Conservation (phyloP, 2,888 invertebrate species). For the Cylloceria caligata region DNA sequence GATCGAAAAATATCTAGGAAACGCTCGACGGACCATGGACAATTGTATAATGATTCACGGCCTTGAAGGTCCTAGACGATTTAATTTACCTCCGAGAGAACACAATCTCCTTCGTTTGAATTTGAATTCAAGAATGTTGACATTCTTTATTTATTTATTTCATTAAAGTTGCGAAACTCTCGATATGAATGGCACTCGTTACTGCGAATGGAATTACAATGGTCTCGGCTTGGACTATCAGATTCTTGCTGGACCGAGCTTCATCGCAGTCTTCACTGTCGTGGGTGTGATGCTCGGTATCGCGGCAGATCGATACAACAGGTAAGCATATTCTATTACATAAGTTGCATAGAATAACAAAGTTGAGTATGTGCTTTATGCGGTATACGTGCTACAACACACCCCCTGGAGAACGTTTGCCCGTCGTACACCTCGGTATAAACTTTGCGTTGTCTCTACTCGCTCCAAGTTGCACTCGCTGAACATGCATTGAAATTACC, state of each 20-base stretch:
- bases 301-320: slow-evolving; percentile 90
- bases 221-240: slow-evolving; percentile 97
- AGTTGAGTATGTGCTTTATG: slow-evolving; percentile 26
- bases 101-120: slow-evolving; percentile 15
- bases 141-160: slow-evolving; percentile 6
- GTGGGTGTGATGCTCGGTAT: slow-evolving; percentile 94
- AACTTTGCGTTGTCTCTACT: neutral
- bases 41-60: slow-evolving; percentile 64
- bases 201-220: slow-evolving; percentile 97
- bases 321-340: slow-evolving; percentile 77
- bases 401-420: slow-evolving; percentile 49
- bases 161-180: slow-evolving; percentile 87
- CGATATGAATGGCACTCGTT: slow-evolving; percentile 89
- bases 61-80: slow-evolving; percentile 37
- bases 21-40: slow-evolving; percentile 55
- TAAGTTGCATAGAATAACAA: neutral
- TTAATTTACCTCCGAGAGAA: slow-evolving; percentile 53
- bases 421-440: slow-evolving; percentile 25
- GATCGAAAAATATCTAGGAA: slow-evolving; percentile 51
- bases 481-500: slow-evolving; percentile 32
- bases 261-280: slow-evolving; percentile 96
- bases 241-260: slow-evolving; percentile 96
- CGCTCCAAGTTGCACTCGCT: neutral
- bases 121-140: too few relatives aligned
- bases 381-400: slow-evolving; percentile 18